A percentile compares a stretch with the other conserved stretches of the same genome.
phyloP scores from a whole-genome alignment of 2,797 vertebrate genomes.

The Apogon hyalosoma region DNA sequence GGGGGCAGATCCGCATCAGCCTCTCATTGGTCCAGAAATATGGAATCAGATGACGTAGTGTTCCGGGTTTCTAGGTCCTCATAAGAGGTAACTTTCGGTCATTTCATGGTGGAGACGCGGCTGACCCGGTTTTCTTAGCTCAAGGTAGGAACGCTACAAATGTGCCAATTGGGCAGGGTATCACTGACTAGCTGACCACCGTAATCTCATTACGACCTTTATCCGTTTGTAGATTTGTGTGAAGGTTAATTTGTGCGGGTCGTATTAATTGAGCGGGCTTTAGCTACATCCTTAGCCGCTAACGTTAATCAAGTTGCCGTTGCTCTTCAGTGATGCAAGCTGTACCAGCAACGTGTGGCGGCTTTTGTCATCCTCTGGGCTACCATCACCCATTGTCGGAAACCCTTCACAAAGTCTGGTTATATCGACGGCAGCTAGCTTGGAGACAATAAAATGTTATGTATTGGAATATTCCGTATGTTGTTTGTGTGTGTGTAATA shows the following conservation, averaged over 20 bases:
- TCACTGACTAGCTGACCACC: constrained; percentile 21
- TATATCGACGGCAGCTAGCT: background rate
- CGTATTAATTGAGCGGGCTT: background rate
- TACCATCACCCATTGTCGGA: constrained; percentile 8
- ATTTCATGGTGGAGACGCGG: constrained; percentile 41
- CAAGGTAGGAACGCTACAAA: constrained; percentile 68
- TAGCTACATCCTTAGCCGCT: constrained; percentile 20
- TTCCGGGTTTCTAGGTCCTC: constrained; percentile 74
- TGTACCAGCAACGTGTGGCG: constrained; percentile 2
- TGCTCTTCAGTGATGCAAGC: constrained; percentile 11
- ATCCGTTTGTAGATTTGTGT: constrained; percentile 29
- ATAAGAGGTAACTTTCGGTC: constrained; percentile 87
- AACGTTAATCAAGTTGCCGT: constrained; percentile 30
- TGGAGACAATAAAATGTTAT: background rate
- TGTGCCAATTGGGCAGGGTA: constrained; percentile 36
- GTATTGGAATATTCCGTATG: background rate
- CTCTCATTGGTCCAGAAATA: constrained; percentile 82
- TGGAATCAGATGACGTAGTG: constrained; percentile 88
- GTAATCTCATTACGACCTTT: constrained; percentile 42
- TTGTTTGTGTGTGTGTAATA: background rate
- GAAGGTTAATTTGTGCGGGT: constrained; percentile 16
- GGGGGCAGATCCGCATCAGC: background rate
- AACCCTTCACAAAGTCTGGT: background rate
- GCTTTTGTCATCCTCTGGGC: constrained; percentile 50
- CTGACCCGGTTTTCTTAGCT: background rate